These are phyloP conservation scores for Pediacus dermestoides DNA, from an alignment of 2,888 invertebrate genomes.

Conservation along the genomic window DNA sequence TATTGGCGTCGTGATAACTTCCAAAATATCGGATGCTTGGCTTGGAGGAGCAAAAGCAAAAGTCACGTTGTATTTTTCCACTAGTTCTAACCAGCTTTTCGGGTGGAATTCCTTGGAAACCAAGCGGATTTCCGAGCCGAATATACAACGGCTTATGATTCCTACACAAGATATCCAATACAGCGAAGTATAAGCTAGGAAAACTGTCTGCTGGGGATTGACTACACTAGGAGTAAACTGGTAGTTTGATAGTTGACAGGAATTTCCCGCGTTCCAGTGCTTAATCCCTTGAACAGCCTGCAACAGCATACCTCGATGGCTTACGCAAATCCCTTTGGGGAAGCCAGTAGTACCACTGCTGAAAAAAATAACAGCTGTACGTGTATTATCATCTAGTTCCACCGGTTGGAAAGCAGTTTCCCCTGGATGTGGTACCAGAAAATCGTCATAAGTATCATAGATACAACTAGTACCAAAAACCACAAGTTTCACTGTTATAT, in stretches of 20 bases:
- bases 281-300: background rate
- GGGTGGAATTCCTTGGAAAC: constrained; percentile 16
- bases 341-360: constrained; percentile 41
- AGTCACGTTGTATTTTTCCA: constrained; percentile 21
- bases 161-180: constrained; percentile 16
- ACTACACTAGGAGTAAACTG: background rate
- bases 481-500: constrained; percentile 26
- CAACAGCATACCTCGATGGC: constrained; percentile 15
- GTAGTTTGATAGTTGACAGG: background rate
- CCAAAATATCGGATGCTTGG: background rate
- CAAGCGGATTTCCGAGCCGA: constrained; percentile 11
- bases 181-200: constrained; percentile 10
- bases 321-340: constrained; percentile 37
- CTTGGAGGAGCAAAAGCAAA: background rate
- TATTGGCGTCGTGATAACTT: background rate
- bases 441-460: constrained; percentile 22
- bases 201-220: background rate
- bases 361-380: constrained; percentile 34
- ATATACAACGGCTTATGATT: constrained; percentile 1
- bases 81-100: constrained; percentile 11
- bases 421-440: constrained; percentile 18
- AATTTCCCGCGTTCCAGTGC: background rate
- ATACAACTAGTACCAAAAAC: constrained; percentile 30
- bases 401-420: constrained; percentile 31
- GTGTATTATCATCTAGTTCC: constrained; percentile 15